Evolutionary conservation across 2,888 invertebrate species (phyloP).

Genomic region (Rhagonycha fulva): DNA sequence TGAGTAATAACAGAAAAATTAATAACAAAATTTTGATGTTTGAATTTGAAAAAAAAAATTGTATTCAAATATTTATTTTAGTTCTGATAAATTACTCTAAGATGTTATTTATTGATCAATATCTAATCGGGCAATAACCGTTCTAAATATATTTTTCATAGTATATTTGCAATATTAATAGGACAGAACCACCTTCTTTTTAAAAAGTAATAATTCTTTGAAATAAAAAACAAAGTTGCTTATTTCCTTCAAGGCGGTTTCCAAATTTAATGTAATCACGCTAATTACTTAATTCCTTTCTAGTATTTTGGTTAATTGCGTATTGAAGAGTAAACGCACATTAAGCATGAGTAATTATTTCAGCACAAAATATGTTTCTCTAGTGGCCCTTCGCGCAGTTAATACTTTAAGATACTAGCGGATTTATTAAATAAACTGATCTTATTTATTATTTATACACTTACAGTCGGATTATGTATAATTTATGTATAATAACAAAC

Average conservation of each 20-base stretch:
- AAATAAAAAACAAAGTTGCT: no score
- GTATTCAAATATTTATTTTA: neutral
- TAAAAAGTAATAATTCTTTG: neutral
- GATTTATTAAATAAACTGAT: neutral
- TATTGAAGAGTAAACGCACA: neutral
- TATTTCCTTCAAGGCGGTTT: neutral
- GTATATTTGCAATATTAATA: no score
- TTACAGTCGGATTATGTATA: no score
- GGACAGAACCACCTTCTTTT: neutral
- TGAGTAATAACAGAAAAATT: neutral
- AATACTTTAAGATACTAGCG: neutral
- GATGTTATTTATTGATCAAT: neutral
- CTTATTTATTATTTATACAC: neutral
- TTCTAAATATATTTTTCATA: neutral
- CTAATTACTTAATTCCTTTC: neutral
- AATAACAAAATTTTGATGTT: neutral
- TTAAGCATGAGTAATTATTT: neutral
- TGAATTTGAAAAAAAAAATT: neutral
- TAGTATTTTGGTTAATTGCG: neutral
- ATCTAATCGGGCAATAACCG: neutral
- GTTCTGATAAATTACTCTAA: neutral
- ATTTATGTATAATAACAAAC: no score
- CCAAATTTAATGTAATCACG: neutral
- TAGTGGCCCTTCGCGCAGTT: neutral
- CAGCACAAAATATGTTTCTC: neutral